Conservation (phyloP, 2,797 vertebrate species). For the Podargus strigoides region DNA sequence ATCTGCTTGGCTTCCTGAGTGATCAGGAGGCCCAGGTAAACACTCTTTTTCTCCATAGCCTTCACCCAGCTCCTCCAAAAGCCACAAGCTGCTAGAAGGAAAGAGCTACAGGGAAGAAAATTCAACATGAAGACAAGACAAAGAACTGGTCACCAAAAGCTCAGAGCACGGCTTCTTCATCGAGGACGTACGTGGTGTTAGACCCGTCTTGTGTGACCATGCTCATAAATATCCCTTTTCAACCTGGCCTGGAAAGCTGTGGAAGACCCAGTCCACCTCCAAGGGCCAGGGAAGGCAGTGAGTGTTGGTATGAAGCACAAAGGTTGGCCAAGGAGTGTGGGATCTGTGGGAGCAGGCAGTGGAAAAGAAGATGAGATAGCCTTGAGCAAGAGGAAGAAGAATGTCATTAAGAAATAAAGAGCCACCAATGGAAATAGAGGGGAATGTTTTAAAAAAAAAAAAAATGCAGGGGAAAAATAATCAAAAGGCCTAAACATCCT, state of each 20-base stretch:
- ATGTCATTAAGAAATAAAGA: not conserved
- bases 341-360: not conserved
- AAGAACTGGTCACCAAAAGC: not conserved
- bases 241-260: not conserved
- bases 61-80: not conserved
- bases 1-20: no score
- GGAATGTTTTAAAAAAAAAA: not conserved
- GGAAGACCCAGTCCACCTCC: not conserved
- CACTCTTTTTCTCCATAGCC: not conserved
- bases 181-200: not conserved
- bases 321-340: not conserved
- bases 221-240: not conserved
- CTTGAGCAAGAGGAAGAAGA: not conserved
- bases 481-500: constrained; percentile 17
- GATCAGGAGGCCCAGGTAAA: not conserved
- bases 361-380: not conserved
- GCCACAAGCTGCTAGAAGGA: not conserved
- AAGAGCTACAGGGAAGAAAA: no score
- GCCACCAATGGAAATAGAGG: not conserved
- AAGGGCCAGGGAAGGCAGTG: accelerated
- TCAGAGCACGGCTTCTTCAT: accelerated
- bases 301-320: accelerated
- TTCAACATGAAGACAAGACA: not conserved
- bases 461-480: not conserved
- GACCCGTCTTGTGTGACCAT: not conserved